Percentiles rank a stretch among this genome's conserved stretches.
These are phyloP conservation scores for Anableps anableps DNA, from an alignment of 2,797 vertebrate species.

Conservation along the genomic window DNA sequence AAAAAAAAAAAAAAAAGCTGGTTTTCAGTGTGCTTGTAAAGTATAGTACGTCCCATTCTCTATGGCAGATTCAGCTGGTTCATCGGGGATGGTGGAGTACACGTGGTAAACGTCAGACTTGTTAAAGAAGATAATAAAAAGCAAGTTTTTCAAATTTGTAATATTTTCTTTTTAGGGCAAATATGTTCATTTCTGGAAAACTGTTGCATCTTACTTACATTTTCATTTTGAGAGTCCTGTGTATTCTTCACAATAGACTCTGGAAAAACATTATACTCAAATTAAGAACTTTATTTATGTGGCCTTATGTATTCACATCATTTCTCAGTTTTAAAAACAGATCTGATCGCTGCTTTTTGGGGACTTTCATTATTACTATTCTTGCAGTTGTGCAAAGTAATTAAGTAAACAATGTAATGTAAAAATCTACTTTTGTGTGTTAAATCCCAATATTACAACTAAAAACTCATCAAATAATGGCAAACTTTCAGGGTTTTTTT, in stretches of 20 bases:
- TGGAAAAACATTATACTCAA: not conserved
- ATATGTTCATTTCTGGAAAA: not conserved
- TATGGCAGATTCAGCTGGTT: not conserved
- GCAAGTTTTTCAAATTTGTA: no score
- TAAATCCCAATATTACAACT: not conserved
- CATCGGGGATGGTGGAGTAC: slow-evolving; percentile 5
- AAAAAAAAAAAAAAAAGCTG: not conserved
- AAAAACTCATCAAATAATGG: not conserved
- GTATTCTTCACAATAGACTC: not conserved
- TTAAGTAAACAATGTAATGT: not conserved
- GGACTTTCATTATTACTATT: not conserved
- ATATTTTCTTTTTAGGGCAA: not conserved
- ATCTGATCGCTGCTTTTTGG: not conserved
- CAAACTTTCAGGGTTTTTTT: not conserved
- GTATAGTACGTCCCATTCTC: not conserved
- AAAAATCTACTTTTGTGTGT: not conserved
- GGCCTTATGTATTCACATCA: not conserved
- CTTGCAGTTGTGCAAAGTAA: not conserved
- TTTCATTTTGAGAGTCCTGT: not conserved
- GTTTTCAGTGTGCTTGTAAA: not conserved
- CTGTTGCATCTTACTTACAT: slow-evolving; percentile 2
- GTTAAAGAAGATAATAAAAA: not conserved
- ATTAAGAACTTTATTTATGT: not conserved
- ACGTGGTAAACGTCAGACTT: slow-evolving; percentile 5
- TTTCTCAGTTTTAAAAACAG: not conserved